phyloP scores from a whole-genome alignment of 1,140 invertebrate species.

The Frieseomelitta varia region DNA sequence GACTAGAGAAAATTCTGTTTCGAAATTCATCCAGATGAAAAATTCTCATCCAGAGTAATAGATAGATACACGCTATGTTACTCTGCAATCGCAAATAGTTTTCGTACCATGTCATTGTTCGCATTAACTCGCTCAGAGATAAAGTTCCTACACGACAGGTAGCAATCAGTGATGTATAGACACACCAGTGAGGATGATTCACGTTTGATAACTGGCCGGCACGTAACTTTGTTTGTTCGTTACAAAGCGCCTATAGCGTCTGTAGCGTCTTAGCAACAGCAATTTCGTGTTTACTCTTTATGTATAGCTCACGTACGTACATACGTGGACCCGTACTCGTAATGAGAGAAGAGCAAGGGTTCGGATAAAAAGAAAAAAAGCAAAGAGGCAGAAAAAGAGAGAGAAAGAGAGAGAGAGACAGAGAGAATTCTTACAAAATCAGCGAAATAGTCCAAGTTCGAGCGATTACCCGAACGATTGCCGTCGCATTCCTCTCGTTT shows the following conservation, averaged over 20 bases:
- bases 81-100: slow-evolving; percentile 9
- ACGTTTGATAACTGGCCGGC: slow-evolving; percentile 55
- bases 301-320: too few species aligned
- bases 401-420: too few species aligned
- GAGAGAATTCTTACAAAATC: slow-evolving; percentile 33
- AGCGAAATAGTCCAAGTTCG: slow-evolving; percentile 5
- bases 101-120: slow-evolving; percentile 25
- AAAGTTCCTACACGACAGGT: slow-evolving; percentile 49
- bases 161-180: slow-evolving; percentile 43
- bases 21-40: neutral
- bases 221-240: slow-evolving; percentile 15
- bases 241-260: slow-evolving; percentile 1
- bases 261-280: neutral
- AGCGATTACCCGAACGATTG: slow-evolving; percentile 1
- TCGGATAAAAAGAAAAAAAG: neutral
- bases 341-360: neutral
- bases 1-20: neutral
- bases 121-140: slow-evolving; percentile 36
- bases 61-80: neutral
- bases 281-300: neutral
- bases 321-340: too few species aligned
- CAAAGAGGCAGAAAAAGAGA: neutral
- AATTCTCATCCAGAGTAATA: neutral
- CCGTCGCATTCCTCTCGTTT: slow-evolving; percentile 27
- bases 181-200: slow-evolving; percentile 64